Evolutionary conservation across 2,113 vertebrate genomes (phyloP).

Genomic region (Columba livia): DNA sequence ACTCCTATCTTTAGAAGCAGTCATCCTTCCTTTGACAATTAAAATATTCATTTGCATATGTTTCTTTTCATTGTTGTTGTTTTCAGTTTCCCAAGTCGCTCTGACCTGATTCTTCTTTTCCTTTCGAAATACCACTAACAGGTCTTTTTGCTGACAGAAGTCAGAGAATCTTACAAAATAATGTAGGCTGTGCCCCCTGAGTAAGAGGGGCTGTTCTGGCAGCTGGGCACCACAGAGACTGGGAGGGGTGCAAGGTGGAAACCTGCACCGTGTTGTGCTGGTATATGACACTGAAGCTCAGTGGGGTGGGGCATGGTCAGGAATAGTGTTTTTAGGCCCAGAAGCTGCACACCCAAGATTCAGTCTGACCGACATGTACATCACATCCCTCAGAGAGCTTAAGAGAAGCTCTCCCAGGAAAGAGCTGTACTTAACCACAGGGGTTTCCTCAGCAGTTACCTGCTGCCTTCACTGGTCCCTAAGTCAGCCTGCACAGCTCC

Average conservation of each 20-base stretch:
- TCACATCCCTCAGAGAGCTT: neutral
- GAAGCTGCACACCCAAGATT: neutral
- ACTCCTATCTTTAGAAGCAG: neutral
- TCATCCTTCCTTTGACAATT: neutral
- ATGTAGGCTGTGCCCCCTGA: neutral
- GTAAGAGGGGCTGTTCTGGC: neutral
- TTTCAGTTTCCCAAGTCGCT: neutral
- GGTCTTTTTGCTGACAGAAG: neutral
- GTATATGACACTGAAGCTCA: neutral
- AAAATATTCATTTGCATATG: neutral
- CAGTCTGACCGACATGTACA: neutral
- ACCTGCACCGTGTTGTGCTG: neutral
- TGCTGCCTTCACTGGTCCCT: neutral
- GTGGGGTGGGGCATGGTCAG: neutral
- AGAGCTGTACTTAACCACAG: neutral
- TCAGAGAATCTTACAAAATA: neutral
- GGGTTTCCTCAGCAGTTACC: neutral
- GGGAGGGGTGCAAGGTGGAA: neutral
- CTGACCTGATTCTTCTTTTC: neutral
- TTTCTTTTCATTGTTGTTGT: neutral
- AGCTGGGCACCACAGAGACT: neutral
- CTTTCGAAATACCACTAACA: neutral
- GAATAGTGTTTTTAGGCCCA: neutral
- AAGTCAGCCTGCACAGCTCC: neutral
- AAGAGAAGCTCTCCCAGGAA: neutral